phyloP scores from a whole-genome alignment of 2,113 vertebrate species.

The Zosterops lateralis region DNA sequence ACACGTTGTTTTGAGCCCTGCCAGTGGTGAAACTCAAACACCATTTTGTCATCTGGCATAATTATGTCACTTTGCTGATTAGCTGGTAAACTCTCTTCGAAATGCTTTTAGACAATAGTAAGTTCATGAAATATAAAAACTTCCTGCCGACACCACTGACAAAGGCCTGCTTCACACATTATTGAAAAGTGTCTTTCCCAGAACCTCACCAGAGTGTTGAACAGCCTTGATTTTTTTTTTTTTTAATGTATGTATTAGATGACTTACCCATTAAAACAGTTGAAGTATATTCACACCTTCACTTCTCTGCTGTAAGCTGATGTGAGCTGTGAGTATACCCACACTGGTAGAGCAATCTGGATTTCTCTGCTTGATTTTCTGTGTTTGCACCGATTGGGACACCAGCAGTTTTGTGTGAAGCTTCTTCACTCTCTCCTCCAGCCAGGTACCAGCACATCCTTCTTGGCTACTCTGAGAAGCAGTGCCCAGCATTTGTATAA shows the following conservation, averaged over 20 bases:
- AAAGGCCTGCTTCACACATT: fast-evolving
- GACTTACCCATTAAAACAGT: neutral
- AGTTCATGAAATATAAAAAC: neutral
- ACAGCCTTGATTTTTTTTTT: neutral
- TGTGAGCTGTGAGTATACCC: neutral
- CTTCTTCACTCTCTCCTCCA: neutral
- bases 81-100: slow-evolving; percentile 18
- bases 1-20: slow-evolving; percentile 34
- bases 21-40: neutral
- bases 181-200: neutral
- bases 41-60: slow-evolving; percentile 1
- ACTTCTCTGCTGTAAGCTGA: neutral
- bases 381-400: fast-evolving
- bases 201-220: neutral
- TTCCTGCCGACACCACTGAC: neutral
- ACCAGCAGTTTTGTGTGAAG: neutral
- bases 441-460: neutral
- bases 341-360: fast-evolving
- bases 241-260: neutral
- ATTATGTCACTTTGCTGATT: slow-evolving; percentile 23
- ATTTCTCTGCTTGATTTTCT: neutral
- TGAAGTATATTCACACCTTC: neutral
- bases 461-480: neutral
- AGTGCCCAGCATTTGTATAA: neutral
- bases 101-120: slow-evolving; percentile 40